Conservation (phyloP, 2,888 invertebrate species). For the Calameuta idolon region DNA sequence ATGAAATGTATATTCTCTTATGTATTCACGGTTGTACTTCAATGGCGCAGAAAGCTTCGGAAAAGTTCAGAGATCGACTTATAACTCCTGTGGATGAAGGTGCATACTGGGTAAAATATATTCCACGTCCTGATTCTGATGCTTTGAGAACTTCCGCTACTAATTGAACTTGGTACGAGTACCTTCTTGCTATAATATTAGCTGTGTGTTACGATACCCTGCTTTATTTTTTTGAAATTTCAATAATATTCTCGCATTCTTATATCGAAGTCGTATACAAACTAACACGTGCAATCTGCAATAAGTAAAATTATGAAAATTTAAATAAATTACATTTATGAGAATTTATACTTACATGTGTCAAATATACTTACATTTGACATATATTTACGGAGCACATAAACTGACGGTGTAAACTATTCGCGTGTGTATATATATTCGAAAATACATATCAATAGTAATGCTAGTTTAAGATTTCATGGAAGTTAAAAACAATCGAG, state of each 20-base stretch:
- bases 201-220: conserved; percentile 5
- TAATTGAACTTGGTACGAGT: conserved; percentile 45
- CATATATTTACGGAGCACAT: background rate
- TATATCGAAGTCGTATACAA: background rate
- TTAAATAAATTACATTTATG: background rate
- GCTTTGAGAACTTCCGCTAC: conserved; percentile 43
- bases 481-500: background rate
- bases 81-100: conserved; percentile 35
- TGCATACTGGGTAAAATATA: conserved; percentile 42
- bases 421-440: background rate
- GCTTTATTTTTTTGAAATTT: background rate
- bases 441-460: background rate
- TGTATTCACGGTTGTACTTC: conserved; percentile 34
- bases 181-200: conserved; percentile 43
- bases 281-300: background rate
- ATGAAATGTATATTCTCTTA: background rate
- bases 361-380: no score
- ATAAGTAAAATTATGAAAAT: background rate
- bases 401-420: background rate
- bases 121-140: conserved; percentile 41
- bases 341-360: no score
- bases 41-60: conserved; percentile 29
- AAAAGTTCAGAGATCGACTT: conserved; percentile 36
- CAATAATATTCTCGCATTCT: background rate
- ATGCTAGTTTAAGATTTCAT: background rate